These are phyloP conservation scores for Stichodactyla mertensii DNA, from an alignment of 64 coral and sea anemone species.

Conservation along the genomic window DNA sequence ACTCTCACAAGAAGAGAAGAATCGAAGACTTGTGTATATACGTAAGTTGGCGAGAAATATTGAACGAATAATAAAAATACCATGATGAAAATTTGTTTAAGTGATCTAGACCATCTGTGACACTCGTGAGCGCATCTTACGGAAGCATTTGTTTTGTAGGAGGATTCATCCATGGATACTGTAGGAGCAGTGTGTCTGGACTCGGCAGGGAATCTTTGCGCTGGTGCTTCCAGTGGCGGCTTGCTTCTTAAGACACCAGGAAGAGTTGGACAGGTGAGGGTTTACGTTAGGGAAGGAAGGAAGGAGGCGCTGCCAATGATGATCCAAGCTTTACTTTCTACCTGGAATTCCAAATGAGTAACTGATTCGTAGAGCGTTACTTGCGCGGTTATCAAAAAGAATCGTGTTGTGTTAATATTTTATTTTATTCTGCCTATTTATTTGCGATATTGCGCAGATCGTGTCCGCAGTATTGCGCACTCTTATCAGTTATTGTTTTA, in stretches of 20 bases:
- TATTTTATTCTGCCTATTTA: background rate
- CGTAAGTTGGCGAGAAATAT: slow-evolving; percentile 14
- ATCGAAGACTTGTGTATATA: slow-evolving; percentile 43
- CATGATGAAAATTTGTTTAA: background rate
- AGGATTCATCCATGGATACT: slow-evolving; percentile 55
- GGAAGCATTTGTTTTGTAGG: slow-evolving; percentile 12
- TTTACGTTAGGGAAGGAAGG: too few relatives aligned
- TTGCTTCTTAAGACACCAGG: slow-evolving; percentile 71
- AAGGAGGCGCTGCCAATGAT: too few relatives aligned
- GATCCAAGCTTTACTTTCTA: too few relatives aligned
- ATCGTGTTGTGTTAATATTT: too few relatives aligned
- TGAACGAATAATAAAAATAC: background rate
- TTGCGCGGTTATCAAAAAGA: too few relatives aligned
- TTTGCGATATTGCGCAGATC: background rate
- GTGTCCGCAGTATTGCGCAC: background rate
- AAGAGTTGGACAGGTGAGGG: slow-evolving; percentile 82
- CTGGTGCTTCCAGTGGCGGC: slow-evolving; percentile 92
- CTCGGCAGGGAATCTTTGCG: slow-evolving; percentile 40
- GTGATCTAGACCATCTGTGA: background rate
- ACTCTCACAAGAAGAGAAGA: slow-evolving; percentile 21
- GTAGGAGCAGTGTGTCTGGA: slow-evolving; percentile 92
- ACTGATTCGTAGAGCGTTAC: too few relatives aligned
- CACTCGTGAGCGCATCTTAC: background rate
- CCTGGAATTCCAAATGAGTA: too few relatives aligned
- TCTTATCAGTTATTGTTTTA: background rate